These are phyloP conservation scores for Diabrotica virgifera DNA, from an alignment of 1,140 invertebrate genomes.

Conservation along the genomic window DNA sequence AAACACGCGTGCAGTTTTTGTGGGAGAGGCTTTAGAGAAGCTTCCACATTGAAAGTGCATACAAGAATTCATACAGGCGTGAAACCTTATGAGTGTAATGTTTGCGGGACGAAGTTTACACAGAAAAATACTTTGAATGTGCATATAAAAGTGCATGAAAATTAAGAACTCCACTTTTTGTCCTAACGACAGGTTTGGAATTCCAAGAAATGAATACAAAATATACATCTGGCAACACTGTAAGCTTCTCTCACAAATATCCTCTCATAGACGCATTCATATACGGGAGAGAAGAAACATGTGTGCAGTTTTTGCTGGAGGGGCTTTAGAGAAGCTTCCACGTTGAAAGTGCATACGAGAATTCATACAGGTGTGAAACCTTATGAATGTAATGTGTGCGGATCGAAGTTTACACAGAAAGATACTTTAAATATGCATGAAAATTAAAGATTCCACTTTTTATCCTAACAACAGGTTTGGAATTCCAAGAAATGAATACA, in stretches of 20 bases:
- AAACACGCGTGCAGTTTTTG: conserved; percentile 23
- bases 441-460: background rate
- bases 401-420: conserved; percentile 8
- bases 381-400: conserved; percentile 7
- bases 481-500: too few relatives aligned
- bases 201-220: too few relatives aligned
- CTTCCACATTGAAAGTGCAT: conserved; percentile 18
- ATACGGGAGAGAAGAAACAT: conserved; percentile 9
- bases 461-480: too few relatives aligned
- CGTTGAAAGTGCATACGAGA: conserved; percentile 4
- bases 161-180: background rate
- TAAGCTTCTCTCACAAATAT: conserved; percentile 48
- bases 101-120: conserved; percentile 10
- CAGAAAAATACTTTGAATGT: conserved; percentile 4
- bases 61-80: conserved; percentile 12
- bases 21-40: conserved; percentile 26
- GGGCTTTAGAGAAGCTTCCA: conserved; percentile 26
- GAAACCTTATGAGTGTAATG: conserved; percentile 9
- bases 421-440: conserved; percentile 4
- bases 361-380: conserved; percentile 19
- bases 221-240: too few relatives aligned
- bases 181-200: too few relatives aligned
- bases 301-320: conserved; percentile 27
- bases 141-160: conserved; percentile 6
- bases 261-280: conserved; percentile 49